These are phyloP conservation scores for Dendrolimus punctatus DNA, from an alignment of 1,140 invertebrate genomes.

Conservation along the genomic window DNA sequence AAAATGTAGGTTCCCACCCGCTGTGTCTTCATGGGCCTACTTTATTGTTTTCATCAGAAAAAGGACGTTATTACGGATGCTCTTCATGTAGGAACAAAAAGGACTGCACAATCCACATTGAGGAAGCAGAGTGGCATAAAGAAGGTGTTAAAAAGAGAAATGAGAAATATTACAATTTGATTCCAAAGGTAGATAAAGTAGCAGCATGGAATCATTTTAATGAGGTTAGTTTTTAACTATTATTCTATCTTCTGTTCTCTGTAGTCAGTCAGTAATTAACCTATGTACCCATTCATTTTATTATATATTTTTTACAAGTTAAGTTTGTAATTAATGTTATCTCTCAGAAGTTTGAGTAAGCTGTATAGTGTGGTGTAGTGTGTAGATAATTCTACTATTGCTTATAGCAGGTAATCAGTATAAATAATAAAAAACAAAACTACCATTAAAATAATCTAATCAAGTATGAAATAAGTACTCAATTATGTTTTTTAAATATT, in stretches of 20 bases:
- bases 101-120: conserved; percentile 79
- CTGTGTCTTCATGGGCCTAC: conserved; percentile 78
- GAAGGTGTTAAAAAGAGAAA: conserved; percentile 63
- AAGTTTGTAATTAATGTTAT: no score
- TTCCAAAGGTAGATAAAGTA: conserved; percentile 59
- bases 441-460: no score
- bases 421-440: no score
- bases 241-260: conserved; percentile 1
- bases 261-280: no score
- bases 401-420: no score
- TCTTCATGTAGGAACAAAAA: conserved; percentile 88
- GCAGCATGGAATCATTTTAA: conserved; percentile 72
- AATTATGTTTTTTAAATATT: no score
- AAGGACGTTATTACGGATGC: conserved; percentile 81
- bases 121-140: conserved; percentile 69
- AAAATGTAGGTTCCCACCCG: conserved; percentile 67
- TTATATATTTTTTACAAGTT: no score
- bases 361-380: no score
- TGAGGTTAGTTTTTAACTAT: conserved; percentile 37
- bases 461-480: no score
- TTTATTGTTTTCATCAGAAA: conserved; percentile 76
- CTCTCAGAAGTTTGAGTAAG: no score
- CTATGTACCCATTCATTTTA: no score
- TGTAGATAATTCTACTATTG: no score
- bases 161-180: conserved; percentile 66